A percentile compares a stretch with the other conserved stretches of the same genome.
phyloP scores from a whole-genome alignment of 2,888 invertebrate genomes.

The Hartigia nigra region DNA sequence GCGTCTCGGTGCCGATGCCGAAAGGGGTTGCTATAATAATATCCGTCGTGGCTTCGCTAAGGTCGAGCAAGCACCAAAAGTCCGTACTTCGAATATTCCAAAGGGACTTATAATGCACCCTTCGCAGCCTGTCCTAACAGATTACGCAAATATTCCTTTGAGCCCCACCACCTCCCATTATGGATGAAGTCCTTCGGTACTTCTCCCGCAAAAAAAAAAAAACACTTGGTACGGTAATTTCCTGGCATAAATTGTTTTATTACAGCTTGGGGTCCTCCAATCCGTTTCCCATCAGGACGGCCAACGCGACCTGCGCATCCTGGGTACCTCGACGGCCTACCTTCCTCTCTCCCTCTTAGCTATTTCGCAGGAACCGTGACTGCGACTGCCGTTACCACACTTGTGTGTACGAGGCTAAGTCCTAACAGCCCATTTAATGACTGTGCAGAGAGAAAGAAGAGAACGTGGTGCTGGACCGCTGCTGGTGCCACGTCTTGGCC shows the following conservation, averaged over 20 bases:
- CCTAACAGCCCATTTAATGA: constrained; percentile 8
- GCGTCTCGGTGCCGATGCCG: neutral
- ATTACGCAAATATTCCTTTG: constrained; percentile 3
- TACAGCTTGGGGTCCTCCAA: neutral
- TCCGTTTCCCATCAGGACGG: neutral
- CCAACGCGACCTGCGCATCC: neutral
- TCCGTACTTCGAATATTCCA: neutral
- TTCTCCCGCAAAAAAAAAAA: neutral
- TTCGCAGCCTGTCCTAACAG: neutral
- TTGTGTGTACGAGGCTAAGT: neutral
- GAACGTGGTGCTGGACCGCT: constrained; percentile 21
- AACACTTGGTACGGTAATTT: no score
- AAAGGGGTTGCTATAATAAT: constrained; percentile 5
- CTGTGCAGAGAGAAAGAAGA: constrained; percentile 16
- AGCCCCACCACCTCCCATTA: neutral
- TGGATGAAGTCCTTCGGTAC: neutral
- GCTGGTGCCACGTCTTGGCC: constrained; percentile 39
- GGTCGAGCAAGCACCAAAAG: neutral
- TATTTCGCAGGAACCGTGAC: no score
- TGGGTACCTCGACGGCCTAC: neutral
- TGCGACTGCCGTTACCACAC: no score
- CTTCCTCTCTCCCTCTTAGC: no score
- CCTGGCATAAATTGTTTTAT: neutral
- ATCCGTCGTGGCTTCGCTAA: neutral
- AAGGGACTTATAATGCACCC: neutral